A percentile compares a stretch with the other conserved stretches of the same genome.
phyloP scores from a whole-genome alignment of 2,113 vertebrate genomes.

The Sardina pilchardus region DNA sequence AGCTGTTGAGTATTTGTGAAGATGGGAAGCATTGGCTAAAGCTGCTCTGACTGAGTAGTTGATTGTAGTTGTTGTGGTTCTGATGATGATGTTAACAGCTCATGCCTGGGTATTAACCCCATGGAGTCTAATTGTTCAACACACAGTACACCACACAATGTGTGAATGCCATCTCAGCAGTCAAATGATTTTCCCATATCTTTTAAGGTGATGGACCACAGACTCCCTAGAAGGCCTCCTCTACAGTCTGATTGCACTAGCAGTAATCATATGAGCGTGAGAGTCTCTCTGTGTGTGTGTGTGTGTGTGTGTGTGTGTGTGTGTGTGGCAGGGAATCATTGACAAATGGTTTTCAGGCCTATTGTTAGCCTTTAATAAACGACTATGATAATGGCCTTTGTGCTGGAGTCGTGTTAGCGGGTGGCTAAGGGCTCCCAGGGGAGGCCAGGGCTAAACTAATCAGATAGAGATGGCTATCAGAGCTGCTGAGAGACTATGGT shows the following conservation, averaged over 20 bases:
- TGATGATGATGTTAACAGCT: background rate
- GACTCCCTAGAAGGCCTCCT: background rate
- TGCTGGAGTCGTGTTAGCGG: background rate
- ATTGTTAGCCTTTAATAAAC: background rate
- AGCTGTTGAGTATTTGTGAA: no score
- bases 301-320: background rate
- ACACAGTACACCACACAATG: no score
- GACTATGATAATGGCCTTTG: constrained; percentile 5
- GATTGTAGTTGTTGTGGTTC: background rate
- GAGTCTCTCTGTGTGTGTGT: no score
- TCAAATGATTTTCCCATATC: no score
- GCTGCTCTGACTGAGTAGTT: no score
- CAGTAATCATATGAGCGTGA: no score
- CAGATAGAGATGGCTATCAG: constrained; percentile 5
- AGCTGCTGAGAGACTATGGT: background rate
- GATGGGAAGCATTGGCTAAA: no score
- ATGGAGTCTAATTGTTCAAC: no score
- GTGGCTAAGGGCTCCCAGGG: background rate
- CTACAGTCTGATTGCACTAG: background rate
- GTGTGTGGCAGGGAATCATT: background rate
- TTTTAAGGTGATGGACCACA: background rate
- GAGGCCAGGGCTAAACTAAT: background rate
- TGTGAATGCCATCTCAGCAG: no score
- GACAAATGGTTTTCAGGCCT: background rate
- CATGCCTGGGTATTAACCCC: no score